Base-by-base conservation (phyloP, 2,797 vertebrate species). In the Microtus californicus region DNA sequence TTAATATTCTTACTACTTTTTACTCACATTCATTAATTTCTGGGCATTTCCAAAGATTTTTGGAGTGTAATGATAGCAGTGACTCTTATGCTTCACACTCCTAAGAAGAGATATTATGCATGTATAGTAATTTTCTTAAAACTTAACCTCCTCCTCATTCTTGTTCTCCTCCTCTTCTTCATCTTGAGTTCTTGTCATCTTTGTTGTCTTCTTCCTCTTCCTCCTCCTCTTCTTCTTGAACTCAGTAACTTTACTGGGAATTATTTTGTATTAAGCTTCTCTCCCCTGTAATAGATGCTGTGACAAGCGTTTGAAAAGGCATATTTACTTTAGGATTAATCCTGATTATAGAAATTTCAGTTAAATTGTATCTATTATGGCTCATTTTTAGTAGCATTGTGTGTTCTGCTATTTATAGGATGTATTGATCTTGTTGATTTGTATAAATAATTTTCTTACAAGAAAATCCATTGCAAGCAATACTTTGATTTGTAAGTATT, bases 1-100 rank as follows among this genome's bases (percentile, higher is more conserved):
- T 93, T 94, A 89, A 43, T 92, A 73, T 91, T 65, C n/a, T 93
- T 94, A 78, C 59, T 86, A 23, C 93, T 91, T 94, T 91, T 45
- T 9, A 86, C 27, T 40, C 17, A n/a, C 74, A 71, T 82, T 95
- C 74, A 95, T 96, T 95, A 91, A 90, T 95, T 93, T 94, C 71
- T 65, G 65, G 23, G 31, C 48, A 86, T 90, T 79, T 90, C 25
- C 92, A 27, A 59, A 7, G 65, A 6, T 29, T 89, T 37, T 61
- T 87, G 15, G 13, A n/a, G 31, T 59, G 10, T 7, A 48, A 25
- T 29, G 37, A 80, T 15, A 81, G 11, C 43, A n/a, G 63, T 43
- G 29, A 67, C 2, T 73, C 59, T 71, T 73, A 51, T 4, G n/a
- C 19, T 67, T 61, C 59, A 45, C 67, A 48, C 9, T 45, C 7